Evolutionary conservation across 2,888 invertebrate genomes (phyloP).

Genomic region (Noctua janthina): DNA sequence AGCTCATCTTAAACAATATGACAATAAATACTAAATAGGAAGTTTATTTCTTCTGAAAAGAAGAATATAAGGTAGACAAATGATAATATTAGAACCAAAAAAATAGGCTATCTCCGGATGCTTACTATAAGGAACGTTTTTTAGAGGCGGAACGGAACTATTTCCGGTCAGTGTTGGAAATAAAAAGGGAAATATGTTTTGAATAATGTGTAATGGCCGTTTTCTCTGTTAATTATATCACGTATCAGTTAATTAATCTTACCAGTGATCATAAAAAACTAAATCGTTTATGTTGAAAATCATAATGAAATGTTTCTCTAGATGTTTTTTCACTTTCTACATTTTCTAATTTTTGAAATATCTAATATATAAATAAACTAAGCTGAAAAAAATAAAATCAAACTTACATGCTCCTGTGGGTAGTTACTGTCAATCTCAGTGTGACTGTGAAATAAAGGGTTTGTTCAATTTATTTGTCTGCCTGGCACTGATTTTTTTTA

Average conservation of each 20-base stretch:
- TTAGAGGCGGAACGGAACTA: neutral
- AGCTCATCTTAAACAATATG: conserved; percentile 59
- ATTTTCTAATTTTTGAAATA: neutral
- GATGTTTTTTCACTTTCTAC: neutral
- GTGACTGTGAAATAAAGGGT: conserved; percentile 7
- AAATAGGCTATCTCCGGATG: conserved; percentile 2
- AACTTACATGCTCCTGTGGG: conserved; percentile 26
- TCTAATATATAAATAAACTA: neutral
- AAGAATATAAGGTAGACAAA: conserved; percentile 49
- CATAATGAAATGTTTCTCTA: neutral
- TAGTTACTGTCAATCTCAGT: neutral
- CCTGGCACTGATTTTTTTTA: conserved; percentile 38
- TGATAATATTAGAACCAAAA: conserved; percentile 28
- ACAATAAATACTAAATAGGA: conserved; percentile 57
- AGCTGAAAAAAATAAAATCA: conserved; percentile 12
- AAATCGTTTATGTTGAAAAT: neutral
- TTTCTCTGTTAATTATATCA: neutral
- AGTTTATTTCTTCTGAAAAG: conserved; percentile 52
- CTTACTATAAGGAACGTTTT: conserved; percentile 25
- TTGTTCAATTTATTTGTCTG: conserved; percentile 4
- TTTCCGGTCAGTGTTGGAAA: conserved; percentile 3
- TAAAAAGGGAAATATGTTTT: neutral
- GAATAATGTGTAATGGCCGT: fast-evolving
- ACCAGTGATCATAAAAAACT: neutral
- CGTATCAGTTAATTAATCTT: neutral